Conservation (phyloP, 2,888 invertebrate genomes). For the Metalampra italica region DNA sequence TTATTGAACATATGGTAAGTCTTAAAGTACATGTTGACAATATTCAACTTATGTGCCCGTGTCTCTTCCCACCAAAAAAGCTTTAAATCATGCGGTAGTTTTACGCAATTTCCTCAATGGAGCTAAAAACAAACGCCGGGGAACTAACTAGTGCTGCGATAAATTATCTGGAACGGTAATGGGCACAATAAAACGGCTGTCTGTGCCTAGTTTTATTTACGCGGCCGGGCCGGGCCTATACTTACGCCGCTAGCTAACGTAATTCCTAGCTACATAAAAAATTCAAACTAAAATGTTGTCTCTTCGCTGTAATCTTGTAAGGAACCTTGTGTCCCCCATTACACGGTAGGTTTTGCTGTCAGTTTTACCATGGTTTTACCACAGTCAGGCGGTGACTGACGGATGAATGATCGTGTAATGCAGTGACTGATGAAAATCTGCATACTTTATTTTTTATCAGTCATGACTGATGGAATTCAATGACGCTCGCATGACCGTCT, state of each 20-base stretch:
- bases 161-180: constrained; percentile 33
- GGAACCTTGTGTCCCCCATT: background rate
- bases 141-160: constrained; percentile 25
- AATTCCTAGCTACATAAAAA: constrained; percentile 10
- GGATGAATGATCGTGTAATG: too few species aligned
- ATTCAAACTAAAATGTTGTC: constrained; percentile 10
- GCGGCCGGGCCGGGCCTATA: background rate
- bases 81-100: background rate
- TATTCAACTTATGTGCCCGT: too few species aligned
- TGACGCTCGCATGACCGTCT: too few species aligned
- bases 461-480: too few species aligned
- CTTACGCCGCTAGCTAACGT: constrained; percentile 8
- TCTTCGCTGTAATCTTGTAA: background rate
- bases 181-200: constrained; percentile 27
- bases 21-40: too few species aligned
- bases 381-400: too few species aligned
- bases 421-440: too few species aligned
- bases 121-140: constrained; percentile 20
- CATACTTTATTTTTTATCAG: too few species aligned
- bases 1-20: too few species aligned
- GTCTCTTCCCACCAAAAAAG: background rate
- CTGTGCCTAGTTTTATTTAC: constrained; percentile 13
- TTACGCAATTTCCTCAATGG: constrained; percentile 17
- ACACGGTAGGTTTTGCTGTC: too few species aligned
- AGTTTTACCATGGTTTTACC: too few species aligned